A percentile compares a stretch with the other conserved stretches of the same genome.
Evolutionary conservation across 2,888 invertebrate species (phyloP).

Genomic region (Nowickia ferox): DNA sequence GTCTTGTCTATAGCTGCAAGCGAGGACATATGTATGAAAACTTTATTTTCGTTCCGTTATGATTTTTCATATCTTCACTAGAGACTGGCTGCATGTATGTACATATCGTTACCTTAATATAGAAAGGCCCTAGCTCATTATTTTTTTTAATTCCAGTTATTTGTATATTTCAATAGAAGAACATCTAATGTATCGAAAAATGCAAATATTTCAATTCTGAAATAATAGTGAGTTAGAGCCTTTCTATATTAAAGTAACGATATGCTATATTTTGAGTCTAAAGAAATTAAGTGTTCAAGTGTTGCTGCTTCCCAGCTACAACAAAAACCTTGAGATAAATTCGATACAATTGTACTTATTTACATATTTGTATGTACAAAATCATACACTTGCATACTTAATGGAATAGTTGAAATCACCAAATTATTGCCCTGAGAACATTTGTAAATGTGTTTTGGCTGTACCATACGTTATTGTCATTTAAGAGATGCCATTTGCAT

Average conservation of each 20-base stretch:
- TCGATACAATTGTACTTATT: slow-evolving; percentile 39
- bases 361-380: slow-evolving; percentile 23
- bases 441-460: slow-evolving; percentile 1
- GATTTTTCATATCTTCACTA: slow-evolving; percentile 70
- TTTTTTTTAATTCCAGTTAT: too few relatives aligned
- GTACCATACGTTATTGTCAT: neutral
- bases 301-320: neutral
- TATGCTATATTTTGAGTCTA: slow-evolving; percentile 26
- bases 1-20: slow-evolving; percentile 82
- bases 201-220: too few relatives aligned
- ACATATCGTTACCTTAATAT: too few relatives aligned
- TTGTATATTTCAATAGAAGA: too few relatives aligned
- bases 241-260: too few relatives aligned
- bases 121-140: too few relatives aligned
- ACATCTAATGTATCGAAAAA: too few relatives aligned
- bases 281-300: neutral
- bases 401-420: slow-evolving; percentile 41
- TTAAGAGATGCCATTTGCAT: neutral
- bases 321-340: slow-evolving; percentile 47
- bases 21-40: slow-evolving; percentile 76
- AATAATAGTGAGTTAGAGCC: too few relatives aligned
- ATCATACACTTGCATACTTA: neutral
- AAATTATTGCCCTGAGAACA: slow-evolving; percentile 44
- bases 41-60: slow-evolving; percentile 50
- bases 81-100: slow-evolving; percentile 10